Base-by-base conservation (phyloP, 2,113 vertebrate species). In the Stegostoma tigrinum region DNA sequence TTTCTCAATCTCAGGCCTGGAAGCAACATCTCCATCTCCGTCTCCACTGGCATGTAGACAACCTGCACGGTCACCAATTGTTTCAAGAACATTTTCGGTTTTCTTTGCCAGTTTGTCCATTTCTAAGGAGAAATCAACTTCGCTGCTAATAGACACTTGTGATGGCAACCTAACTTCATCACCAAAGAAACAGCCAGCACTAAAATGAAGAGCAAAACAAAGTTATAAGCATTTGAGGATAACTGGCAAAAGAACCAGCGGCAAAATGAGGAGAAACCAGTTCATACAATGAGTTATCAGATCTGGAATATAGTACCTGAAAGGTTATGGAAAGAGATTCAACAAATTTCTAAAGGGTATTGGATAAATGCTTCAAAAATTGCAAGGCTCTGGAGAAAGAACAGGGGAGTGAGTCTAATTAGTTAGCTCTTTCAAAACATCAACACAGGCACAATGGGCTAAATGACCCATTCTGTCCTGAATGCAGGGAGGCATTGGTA, bases 121-220 rank as follows among this genome's bases (percentile, higher is more conserved):
- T 27, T 99, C 98, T 0, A 97, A 97, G 91, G 97, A 96, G 85
- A 96, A 94, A 0, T 99, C 98, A 2, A 96, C 97, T 83, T 99
- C 98, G 0, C 98, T 98, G 19, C 96, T 97, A 17, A 96, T 96
- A 12, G 98, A 96, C 0, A 97, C 97, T 0, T 98, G 97, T 0
- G 97, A 97, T 67, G 98, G 98, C 96, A 97, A 97, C 87, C 97
- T 98, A 95, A 98, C 98, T 97, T 99, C 99, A 5, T 98, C 98
- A 1, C 98, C 98, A 96, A 99, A 99, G 97, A 98, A 99, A 97
- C 98, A 99, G 96, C 99, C 99, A 4, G 99, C 99, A 15, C 99
- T 99, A 95, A 94, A 96, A 95, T 68, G 38, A 96, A 24, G 48
- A n/a, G 3, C 24, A 23, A 72, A 45, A 45, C n/a, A 91, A 61